Evolutionary conservation across 2,888 invertebrate species (phyloP), one percentile per base, ranked within the genome.

Genomic region (Abrostola triplasia): DNA sequence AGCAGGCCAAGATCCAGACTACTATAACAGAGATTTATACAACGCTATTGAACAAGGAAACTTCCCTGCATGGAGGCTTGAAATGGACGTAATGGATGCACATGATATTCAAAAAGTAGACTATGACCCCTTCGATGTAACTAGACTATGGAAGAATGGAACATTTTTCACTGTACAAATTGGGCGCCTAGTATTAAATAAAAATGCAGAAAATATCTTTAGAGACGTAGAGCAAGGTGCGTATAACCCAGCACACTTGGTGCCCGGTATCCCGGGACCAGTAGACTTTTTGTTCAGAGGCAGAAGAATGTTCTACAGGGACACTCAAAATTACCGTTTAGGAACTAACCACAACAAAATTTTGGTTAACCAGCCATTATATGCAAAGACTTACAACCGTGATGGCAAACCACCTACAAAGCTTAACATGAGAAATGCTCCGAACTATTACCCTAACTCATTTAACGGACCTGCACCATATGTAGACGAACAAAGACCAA

Each of bases 1-100:
- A 41, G 90, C 96, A 38, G 95, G 96, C 0, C 85, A 91, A 24
- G 97, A 98, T 90, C 97, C 98, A 0, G 98, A 98, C 91, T 98
- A 98, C 84, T 93, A 96, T 13, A 96, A 96, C 64, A 95, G 97
- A 53, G 98, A 98, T 92, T 94, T 98, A 55, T 98, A 97, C 90
- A 97, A 98, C 88, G 96, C 97, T 36, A 98, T 98, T 76, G 96
- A 95, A 0, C 92, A 92, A n/a, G 96, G 95, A 49, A 88, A 96
- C 10, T 95, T 80, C 68, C 95, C 95, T 0, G 75, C 85, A 0
- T 95, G 95, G 95, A 89, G 81, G 51, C 64, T 95, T 36, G 88
- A 85, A 57, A 87, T 95, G 57, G 89, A 95, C 74, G 80, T 94
- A 13, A 90, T 95, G 89, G 88, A 88, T 0, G 79, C 83, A 56